Evolutionary conservation across 2,888 invertebrate species (phyloP), one percentile per base, ranked within the genome.

Genomic region (Lymantria dispar): DNA sequence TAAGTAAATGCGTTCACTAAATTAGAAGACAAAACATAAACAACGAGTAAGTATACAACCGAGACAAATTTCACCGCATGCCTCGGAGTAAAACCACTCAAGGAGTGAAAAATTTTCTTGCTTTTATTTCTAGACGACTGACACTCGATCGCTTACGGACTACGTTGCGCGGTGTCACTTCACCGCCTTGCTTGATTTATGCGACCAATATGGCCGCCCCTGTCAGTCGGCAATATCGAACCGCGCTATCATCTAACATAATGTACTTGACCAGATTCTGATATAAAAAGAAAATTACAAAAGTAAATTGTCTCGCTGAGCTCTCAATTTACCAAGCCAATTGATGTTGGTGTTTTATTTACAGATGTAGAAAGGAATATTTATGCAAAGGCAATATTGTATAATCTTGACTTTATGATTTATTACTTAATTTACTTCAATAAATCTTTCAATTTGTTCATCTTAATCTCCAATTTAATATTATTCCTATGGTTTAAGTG

Each of bases 111-210:
- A 81, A 76, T 82, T 82, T 76, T 75, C 74, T 80, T 87, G 84
- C 81, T 90, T 89, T 89, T 90, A 88, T 88, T 87, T 87, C 80
- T 78, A 78, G 80, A 75, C 85, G 80, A 76, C 79, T 83, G 88
- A 89, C 90, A 89, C 83, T 80, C 88, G 88, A 89, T 90, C 87
- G 88, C 88, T 89, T 88, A 88, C 82, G 83, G 83, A 38, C 38
- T 38, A 12, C 38, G 12, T 12, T 76, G 74, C 74, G 76, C 78
- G 78, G 77, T 82, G 87, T 86, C 88, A 87, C 85, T 85, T 85
- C 80, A 75, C 77, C 80, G 74, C 75, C 72, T 72, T 72, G 80
- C 83, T 86, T 91, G 90, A 91, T 91, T 91, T 91, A 90, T 91
- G 90, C 88, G 82, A 81, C 85, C 89, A 89, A 90, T 89, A 89